Evolutionary conservation across 37 sponge, comb jelly and placozoan species (phyloP), one percentile per base, ranked within the genome.

Genomic region (Haliclona indistincta): DNA sequence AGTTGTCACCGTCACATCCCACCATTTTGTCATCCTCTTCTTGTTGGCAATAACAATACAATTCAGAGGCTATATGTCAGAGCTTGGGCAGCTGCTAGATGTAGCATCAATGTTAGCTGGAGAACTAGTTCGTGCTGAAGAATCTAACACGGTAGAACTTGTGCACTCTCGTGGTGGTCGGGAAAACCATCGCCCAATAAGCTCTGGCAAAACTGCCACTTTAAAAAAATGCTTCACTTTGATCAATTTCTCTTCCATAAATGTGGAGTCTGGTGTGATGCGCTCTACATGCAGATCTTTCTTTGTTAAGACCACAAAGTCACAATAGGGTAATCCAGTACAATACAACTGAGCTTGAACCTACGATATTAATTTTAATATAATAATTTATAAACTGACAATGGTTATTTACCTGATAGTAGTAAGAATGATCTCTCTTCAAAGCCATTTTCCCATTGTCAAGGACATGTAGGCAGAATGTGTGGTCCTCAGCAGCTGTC

Each of bases 131-230:
- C n/a, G n/a, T n/a, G n/a, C n/a, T n/a, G n/a, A n/a, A n/a, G n/a
- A n/a, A n/a, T n/a, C n/a, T n/a, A n/a, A n/a, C n/a, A n/a, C n/a
- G n/a, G n/a, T n/a, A n/a, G n/a, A n/a, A n/a, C n/a, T n/a, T n/a
- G n/a, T n/a, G n/a, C n/a, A n/a, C 22, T 36, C 33, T 38, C 38
- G 30, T 13, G 77, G 38, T 44, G 70, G 56, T 66, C 38, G 69
- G 32, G 77, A 69, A 60, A 49, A 84, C 68, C 67, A 75, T n/a
- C 54, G 47, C 0, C 74, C 82, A 41, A 74, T n/a, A 15, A 83
- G 70, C 38, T 83, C 76, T 29, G 63, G 70, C 43, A 83, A 30
- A 58, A 83, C 13, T 56, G 32, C 58, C 22, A 4, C 19, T 74
- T 32, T 39, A 41, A 43, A 75, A 43, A 22, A 55, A 38, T 45